These are phyloP conservation scores for Cotesia chilonis DNA, from an alignment of 1,140 invertebrate species.

Conservation along the genomic window DNA sequence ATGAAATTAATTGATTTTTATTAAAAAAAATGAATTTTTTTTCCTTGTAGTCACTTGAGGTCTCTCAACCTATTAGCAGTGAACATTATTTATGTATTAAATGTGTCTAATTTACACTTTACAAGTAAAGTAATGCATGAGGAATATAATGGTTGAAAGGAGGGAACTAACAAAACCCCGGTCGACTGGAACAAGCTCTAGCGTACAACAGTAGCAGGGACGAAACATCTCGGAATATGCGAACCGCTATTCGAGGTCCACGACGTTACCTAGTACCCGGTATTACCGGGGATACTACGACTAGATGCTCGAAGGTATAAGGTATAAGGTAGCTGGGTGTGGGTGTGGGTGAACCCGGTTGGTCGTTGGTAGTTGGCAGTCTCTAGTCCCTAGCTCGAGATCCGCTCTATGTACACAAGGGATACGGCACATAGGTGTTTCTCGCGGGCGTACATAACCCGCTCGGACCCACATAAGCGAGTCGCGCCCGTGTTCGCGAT, in stretches of 20 bases:
- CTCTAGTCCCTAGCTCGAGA: slow-evolving; percentile 39
- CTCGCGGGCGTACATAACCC: slow-evolving; percentile 42
- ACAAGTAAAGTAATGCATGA: no score
- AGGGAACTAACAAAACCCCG: no score
- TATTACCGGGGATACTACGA: slow-evolving; percentile 60
- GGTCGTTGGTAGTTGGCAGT: slow-evolving; percentile 12
- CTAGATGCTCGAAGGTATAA: no score
- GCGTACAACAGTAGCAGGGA: background rate
- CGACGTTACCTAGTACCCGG: slow-evolving; percentile 57
- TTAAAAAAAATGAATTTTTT: no score
- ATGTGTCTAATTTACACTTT: no score
- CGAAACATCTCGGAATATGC: slow-evolving; percentile 54
- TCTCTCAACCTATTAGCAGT: no score
- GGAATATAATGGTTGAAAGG: no score
- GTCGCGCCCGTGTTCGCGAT: slow-evolving; percentile 41
- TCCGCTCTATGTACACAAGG: slow-evolving; percentile 37
- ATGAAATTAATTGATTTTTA: no score
- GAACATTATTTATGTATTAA: no score
- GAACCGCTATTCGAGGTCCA: slow-evolving; percentile 63
- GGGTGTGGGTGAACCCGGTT: slow-evolving; percentile 47
- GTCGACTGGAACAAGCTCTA: background rate
- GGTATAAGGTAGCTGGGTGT: slow-evolving; percentile 3
- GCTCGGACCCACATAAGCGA: slow-evolving; percentile 35
- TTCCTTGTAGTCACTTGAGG: no score
- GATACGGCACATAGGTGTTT: slow-evolving; percentile 40